These are phyloP conservation scores for Lanius ludovicianus DNA, from an alignment of 2,113 vertebrate species.

Conservation along the genomic window DNA sequence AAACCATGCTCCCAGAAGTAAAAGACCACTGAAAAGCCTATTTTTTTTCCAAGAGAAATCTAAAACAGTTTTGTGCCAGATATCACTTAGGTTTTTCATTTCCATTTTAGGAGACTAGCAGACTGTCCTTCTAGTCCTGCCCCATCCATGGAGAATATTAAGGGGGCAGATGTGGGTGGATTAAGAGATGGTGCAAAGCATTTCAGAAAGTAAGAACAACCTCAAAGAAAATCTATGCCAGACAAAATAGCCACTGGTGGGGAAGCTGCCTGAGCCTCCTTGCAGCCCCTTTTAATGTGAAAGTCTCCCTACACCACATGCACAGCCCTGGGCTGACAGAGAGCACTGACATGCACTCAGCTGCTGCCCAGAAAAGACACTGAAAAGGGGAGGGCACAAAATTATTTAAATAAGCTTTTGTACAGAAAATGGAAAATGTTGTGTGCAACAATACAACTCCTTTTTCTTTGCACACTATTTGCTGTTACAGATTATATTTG, in stretches of 20 bases:
- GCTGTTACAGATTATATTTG: not conserved
- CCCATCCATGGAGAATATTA: not conserved
- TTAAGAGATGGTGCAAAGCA: not conserved
- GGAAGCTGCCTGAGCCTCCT: not conserved
- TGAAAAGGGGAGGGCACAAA: not conserved
- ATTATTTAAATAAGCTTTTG: not conserved
- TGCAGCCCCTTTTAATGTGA: not conserved
- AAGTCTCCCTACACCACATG: not conserved
- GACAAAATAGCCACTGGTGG: not conserved
- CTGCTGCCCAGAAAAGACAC: not conserved
- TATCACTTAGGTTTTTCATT: not conserved
- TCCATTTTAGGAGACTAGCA: slow-evolving; percentile 37
- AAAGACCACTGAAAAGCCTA: slow-evolving; percentile 36
- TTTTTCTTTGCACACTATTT: not conserved
- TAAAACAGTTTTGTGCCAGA: not conserved
- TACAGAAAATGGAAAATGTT: not conserved
- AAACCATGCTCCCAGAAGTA: slow-evolving; percentile 46
- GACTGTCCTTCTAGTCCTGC: not conserved
- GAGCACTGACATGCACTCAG: not conserved
- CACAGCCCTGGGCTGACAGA: not conserved
- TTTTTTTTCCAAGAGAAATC: slow-evolving; percentile 16
- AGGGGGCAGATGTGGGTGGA: not conserved
- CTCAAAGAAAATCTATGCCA: not conserved
- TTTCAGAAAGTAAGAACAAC: slow-evolving; percentile 48
- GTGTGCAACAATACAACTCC: not conserved